Conservation (phyloP, 2,113 vertebrate genomes). For the Pleuronectes platessa region DNA sequence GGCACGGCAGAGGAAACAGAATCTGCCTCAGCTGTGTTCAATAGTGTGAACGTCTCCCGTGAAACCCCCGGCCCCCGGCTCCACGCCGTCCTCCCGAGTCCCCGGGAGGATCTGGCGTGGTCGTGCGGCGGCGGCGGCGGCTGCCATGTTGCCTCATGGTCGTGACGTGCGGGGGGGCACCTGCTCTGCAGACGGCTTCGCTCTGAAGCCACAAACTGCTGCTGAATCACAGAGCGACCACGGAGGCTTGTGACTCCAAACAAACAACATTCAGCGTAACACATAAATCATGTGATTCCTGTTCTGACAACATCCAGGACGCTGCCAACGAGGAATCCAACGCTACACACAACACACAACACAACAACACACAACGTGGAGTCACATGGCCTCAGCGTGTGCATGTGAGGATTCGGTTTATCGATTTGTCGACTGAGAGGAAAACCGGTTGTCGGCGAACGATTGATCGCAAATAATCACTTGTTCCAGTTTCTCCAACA, state of each 20-base stretch:
- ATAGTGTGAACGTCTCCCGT: neutral
- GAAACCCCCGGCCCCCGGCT: constrained; percentile 20
- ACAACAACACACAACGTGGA: no score
- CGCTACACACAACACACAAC: no score
- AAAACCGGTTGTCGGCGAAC: neutral
- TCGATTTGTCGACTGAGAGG: neutral
- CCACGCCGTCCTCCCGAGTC: no score
- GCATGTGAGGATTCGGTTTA: no score
- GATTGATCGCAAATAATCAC: neutral
- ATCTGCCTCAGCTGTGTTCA: constrained; percentile 42
- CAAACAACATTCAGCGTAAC: neutral
- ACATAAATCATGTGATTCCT: neutral
- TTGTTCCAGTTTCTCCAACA: neutral
- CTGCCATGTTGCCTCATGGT: constrained; percentile 56
- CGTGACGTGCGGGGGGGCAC: constrained; percentile 52
- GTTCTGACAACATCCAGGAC: no score
- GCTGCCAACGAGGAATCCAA: neutral
- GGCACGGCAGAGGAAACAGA: constrained; percentile 1
- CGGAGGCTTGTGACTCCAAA: neutral
- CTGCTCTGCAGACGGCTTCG: constrained; percentile 49
- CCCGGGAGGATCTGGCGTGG: neutral
- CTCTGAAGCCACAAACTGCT: neutral
- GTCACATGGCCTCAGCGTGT: no score
- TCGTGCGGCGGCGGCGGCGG: constrained; percentile 26
- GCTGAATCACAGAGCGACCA: constrained; percentile 30